These are phyloP conservation scores for Hafferia zeledoni DNA, from an alignment of 2,797 vertebrate species.

Conservation along the genomic window DNA sequence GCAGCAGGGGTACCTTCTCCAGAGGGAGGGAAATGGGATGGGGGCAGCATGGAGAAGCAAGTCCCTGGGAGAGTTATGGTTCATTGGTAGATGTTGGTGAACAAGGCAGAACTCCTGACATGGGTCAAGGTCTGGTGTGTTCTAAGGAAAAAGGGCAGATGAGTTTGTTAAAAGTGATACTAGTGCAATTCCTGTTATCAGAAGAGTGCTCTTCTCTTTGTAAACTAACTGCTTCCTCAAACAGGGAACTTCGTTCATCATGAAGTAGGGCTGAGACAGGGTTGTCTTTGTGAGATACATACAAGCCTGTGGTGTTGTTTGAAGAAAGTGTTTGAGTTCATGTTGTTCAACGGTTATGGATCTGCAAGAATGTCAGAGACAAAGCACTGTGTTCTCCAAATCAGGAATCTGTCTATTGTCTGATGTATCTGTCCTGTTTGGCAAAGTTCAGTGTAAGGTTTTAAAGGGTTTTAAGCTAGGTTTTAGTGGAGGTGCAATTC, in stretches of 20 bases:
- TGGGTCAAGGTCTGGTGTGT: accelerated
- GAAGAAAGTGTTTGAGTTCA: background rate
- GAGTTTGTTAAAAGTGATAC: background rate
- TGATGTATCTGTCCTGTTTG: background rate
- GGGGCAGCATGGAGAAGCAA: background rate
- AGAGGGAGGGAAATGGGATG: background rate
- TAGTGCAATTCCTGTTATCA: conserved; percentile 4
- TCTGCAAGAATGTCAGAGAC: background rate
- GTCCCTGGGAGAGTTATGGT: background rate
- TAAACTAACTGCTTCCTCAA: conserved; percentile 44
- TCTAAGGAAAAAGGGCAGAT: background rate
- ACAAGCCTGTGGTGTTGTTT: background rate
- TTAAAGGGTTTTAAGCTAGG: background rate
- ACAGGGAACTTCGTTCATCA: background rate
- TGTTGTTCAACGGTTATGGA: background rate
- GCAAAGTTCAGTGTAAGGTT: background rate
- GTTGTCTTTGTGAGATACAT: background rate
- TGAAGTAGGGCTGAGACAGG: background rate
- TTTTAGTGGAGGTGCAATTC: background rate
- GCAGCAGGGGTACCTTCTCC: background rate
- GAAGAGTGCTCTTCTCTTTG: conserved; percentile 12
- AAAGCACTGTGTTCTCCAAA: background rate
- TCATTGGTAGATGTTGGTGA: background rate
- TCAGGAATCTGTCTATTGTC: background rate
- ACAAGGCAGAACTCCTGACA: background rate